Evolutionary conservation across 2,888 invertebrate genomes (phyloP), one percentile per base, ranked within the genome.

Genomic region (Hyposoter didymator): DNA sequence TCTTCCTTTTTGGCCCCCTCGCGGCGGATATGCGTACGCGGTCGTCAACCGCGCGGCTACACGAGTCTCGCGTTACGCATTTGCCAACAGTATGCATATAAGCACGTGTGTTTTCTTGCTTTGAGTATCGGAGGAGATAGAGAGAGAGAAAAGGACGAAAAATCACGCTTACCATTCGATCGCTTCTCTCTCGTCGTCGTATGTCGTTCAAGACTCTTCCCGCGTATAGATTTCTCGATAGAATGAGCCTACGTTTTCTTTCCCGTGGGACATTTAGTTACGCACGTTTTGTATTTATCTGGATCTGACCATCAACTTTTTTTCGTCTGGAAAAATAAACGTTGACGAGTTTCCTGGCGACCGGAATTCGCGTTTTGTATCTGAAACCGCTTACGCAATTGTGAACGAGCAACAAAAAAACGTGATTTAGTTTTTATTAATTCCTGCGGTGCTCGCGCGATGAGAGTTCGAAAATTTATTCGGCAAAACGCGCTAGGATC

Each of bases 31-130:
- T 85, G 82, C 82, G 82, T 82, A 39, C 39, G 82, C 75, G 85
- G 85, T 85, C 85, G 55, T 43, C 47, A 14, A 59, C 59, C 39
- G 28, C 72, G 67, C 72, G 67, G 78, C 80, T 67, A 45, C 66
- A 66, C 76, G 55, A 45, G 82, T 83, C 83, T 85, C 85, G 76
- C 85, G 80, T 85, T 85, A 83, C 85, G 76, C 79, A 45, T 72
- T 70, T 62, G 70, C 79, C 73, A 72, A 49, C 55, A 72, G 28
- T n/a, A 39, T 52, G 47, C 32, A 55, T 70, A 47, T 73, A 22
- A 14, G 55, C 28, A 49, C 47, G 14, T n/a, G 39, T 55, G 39
- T 55, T 19, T 22, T 7, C 52, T 76, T 39, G n/a, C 14, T 76
- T 82, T 76, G 72, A 74, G n/a, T 78, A 69, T 69, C 62, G 69